Conservation (phyloP, 2,888 invertebrate species). For the Helicoverpa assulta region DNA sequence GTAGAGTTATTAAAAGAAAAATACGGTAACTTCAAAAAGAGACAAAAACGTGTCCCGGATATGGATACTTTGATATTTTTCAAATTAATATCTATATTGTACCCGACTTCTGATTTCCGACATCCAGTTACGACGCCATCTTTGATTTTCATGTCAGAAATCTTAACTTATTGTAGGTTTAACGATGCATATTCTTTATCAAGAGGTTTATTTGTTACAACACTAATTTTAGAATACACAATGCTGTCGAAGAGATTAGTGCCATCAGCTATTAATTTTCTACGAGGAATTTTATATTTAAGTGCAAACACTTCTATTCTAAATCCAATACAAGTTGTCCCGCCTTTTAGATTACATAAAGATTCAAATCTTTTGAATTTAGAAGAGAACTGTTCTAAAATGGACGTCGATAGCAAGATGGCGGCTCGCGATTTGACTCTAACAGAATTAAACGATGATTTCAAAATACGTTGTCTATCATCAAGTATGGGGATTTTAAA, state of each 20-base stretch:
- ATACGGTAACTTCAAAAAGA: constrained; percentile 91
- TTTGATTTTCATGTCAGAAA: constrained; percentile 95
- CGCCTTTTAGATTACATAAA: constrained; percentile 92
- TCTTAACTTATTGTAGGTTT: constrained; percentile 92
- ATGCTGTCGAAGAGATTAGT: constrained; percentile 94
- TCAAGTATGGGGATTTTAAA: constrained; percentile 89
- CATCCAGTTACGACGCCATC: constrained; percentile 97
- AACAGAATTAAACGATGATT: constrained; percentile 90
- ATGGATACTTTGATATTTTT: constrained; percentile 94
- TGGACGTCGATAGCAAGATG: constrained; percentile 83
- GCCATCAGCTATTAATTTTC: constrained; percentile 95
- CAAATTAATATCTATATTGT: constrained; percentile 94
- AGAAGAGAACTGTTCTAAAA: constrained; percentile 83
- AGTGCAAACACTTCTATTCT: constrained; percentile 91
- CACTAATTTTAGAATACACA: constrained; percentile 94
- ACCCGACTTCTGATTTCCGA: constrained; percentile 97
- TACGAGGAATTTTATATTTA: constrained; percentile 94
- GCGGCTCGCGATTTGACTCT: constrained; percentile 89
- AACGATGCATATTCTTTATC: constrained; percentile 92
- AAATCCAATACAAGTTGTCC: constrained; percentile 91
- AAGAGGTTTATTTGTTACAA: constrained; percentile 94
- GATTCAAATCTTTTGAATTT: constrained; percentile 91
- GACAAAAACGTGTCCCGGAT: constrained; percentile 91
- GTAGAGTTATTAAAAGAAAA: constrained; percentile 94
- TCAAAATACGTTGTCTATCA: constrained; percentile 91